These are phyloP conservation scores for Melanostoma mellinum DNA, from an alignment of 2,888 invertebrate species.

Conservation along the genomic window DNA sequence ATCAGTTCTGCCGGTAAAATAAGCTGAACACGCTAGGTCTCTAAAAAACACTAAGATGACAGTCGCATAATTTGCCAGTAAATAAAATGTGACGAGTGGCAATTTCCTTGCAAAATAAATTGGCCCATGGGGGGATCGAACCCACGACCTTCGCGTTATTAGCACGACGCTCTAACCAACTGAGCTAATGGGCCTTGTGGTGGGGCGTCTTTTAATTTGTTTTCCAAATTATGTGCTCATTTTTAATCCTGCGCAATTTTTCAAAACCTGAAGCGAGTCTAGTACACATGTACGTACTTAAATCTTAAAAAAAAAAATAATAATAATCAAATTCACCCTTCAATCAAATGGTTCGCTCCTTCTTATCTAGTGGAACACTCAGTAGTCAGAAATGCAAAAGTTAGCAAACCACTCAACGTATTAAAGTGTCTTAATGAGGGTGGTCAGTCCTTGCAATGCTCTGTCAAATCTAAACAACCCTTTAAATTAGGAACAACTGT, in stretches of 20 bases:
- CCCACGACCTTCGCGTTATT: constrained; percentile 75
- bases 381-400: not conserved
- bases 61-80: not conserved
- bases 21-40: too few species aligned
- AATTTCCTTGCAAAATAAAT: not conserved
- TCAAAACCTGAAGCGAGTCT: too few species aligned
- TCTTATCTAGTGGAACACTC: too few species aligned
- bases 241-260: too few species aligned
- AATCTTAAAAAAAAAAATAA: too few species aligned
- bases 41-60: too few species aligned
- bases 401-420: not conserved
- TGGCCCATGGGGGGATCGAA: constrained; percentile 75
- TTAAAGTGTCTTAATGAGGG: not conserved
- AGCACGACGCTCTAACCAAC: constrained; percentile 75
- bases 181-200: constrained; percentile 72
- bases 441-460: not conserved
- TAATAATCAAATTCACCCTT: too few species aligned
- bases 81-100: constrained; percentile 1
- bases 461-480: not conserved
- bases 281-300: too few species aligned
- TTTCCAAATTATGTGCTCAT: too few species aligned
- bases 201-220: not conserved
- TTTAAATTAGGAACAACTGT: not conserved
- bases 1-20: too few species aligned
- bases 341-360: too few species aligned